phyloP scores from a whole-genome alignment of 2,888 invertebrate genomes.

The Agelastica alni region DNA sequence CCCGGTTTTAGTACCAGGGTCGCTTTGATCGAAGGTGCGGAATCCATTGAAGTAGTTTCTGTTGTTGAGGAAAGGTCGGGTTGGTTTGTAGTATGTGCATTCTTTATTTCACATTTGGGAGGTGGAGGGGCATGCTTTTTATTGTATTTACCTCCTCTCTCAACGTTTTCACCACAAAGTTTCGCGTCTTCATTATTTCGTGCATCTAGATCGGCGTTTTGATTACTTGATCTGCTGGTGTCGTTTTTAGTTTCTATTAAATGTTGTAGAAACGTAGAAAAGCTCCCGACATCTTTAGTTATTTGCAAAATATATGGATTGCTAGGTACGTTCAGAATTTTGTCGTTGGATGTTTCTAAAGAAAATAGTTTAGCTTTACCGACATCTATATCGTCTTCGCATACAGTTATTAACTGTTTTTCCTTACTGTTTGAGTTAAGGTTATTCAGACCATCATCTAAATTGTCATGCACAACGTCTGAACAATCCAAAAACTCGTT shows the following conservation, averaged over 20 bases:
- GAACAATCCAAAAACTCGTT: conserved; percentile 51
- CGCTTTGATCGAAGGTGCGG: conserved; percentile 53
- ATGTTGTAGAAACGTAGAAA: conserved; percentile 31
- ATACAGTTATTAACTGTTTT: conserved; percentile 43
- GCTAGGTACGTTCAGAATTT: conserved; percentile 16
- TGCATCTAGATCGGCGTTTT: background rate
- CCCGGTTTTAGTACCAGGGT: conserved; percentile 60
- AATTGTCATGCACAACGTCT: conserved; percentile 45
- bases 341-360: conserved; percentile 16
- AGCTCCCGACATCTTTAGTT: conserved; percentile 28
- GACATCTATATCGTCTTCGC: conserved; percentile 28
- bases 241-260: conserved; percentile 27
- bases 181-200: background rate
- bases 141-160: conserved; percentile 58
- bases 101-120: conserved; percentile 42
- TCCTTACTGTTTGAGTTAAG: conserved; percentile 26
- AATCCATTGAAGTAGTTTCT: conserved; percentile 2
- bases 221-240: background rate
- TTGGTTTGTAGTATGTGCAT: background rate
- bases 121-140: conserved; percentile 60
- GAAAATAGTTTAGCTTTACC: conserved; percentile 15
- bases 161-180: background rate
- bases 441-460: conserved; percentile 31
- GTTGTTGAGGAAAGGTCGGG: conserved; percentile 1
- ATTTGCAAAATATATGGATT: conserved; percentile 26